Percentiles rank a stretch among this genome's conserved stretches.
These are phyloP conservation scores for Yasuhikotakia modesta DNA, from an alignment of 2,797 vertebrate genomes.

Conservation along the genomic window DNA sequence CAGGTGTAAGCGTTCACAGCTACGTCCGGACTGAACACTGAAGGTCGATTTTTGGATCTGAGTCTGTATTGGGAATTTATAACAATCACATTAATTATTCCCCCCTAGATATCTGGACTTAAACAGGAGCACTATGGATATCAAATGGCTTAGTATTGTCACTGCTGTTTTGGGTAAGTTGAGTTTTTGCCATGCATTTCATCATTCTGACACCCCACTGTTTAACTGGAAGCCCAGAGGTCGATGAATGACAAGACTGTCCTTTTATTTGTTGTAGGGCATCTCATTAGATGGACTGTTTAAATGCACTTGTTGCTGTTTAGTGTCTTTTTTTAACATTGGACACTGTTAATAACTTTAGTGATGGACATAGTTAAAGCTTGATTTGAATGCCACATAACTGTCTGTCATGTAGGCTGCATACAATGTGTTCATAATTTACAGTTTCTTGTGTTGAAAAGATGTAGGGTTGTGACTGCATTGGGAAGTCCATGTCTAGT, in stretches of 20 bases:
- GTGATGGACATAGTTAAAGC: not conserved
- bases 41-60: too few relatives aligned
- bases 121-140: slow-evolving; percentile 71
- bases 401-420: too few relatives aligned
- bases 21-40: too few relatives aligned
- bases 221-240: not conserved
- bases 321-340: slow-evolving; percentile 2
- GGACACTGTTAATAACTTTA: not conserved
- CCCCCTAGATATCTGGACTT: slow-evolving; percentile 13
- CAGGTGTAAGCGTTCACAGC: too few relatives aligned
- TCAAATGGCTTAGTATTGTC: slow-evolving; percentile 71
- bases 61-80: slow-evolving; percentile 39
- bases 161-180: slow-evolving; percentile 77
- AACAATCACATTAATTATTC: not conserved
- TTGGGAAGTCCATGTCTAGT: too few relatives aligned
- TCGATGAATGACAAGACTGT: not conserved
- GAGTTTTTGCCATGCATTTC: not conserved
- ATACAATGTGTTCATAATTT: too few relatives aligned
- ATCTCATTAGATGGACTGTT: not conserved
- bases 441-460: too few relatives aligned
- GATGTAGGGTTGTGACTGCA: too few relatives aligned
- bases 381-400: too few relatives aligned
- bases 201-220: not conserved
- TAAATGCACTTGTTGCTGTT: slow-evolving; percentile 7
- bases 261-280: not conserved